Evolutionary conservation across 2,113 vertebrate species (phyloP), one percentile per base, ranked within the genome.

Genomic region (Perccottus glenii): DNA sequence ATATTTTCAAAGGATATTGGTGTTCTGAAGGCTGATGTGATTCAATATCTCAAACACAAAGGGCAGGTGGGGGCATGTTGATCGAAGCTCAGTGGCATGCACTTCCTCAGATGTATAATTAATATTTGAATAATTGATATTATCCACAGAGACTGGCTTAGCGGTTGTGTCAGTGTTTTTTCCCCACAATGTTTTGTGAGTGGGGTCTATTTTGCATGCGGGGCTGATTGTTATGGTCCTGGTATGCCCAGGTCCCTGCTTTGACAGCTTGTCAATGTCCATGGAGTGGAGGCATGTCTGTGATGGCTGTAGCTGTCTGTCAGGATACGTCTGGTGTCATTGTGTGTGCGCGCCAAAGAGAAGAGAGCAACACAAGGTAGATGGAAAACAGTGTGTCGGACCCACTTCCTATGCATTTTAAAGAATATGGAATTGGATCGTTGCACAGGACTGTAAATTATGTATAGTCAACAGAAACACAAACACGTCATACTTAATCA

Each of bases 211-310:
- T 77, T 69, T 76, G 71, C 76, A 84, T 80, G 76, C 73, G 56
- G 61, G 63, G 68, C 46, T 72, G 76, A 69, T 70, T 75, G 70
- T 48, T 60, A 75, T 65, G 74, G 71, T 82, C 76, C 48, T 80
- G 46, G 67, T 61, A 74, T 59, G 36, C 35, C 65, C 14, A 8
- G 15, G 42, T 65, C 67, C 53, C 55, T 70, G 68, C 53, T 82
- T 58, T 86, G 77, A 86, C 72, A 78, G 70, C 61, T 77, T 83
- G 79, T 81, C 82, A 67, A 16, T 77, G 80, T 84, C 86, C 73
- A 19, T 67, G 52, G 57, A 72, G 70, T 43, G 9, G 60, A 71
- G 63, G 75, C 73, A 62, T 70, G 63, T 74, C 66, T 73, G 69
- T 51, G 67, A 70, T 66, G 80, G 56, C 75, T 60, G 70, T 75